A percentile compares a stretch with the other conserved stretches of the same genome.
These are phyloP conservation scores for Drosophila littoralis DNA, from an alignment of 1,140 invertebrate species.

Conservation along the genomic window DNA sequence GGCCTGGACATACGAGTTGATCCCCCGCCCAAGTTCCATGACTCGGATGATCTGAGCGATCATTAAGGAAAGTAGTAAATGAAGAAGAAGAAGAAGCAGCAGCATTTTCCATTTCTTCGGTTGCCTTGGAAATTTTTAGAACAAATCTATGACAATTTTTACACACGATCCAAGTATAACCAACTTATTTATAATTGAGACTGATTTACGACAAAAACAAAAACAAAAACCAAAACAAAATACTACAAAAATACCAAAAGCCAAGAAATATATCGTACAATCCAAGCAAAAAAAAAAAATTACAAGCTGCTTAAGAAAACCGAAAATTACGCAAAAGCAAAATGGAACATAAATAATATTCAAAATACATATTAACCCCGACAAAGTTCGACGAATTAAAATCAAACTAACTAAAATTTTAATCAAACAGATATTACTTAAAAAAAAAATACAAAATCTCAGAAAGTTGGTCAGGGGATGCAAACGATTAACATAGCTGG, in stretches of 20 bases:
- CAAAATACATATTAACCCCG: slow-evolving; percentile 11
- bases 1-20: slow-evolving; percentile 80
- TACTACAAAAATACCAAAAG: slow-evolving; percentile 21
- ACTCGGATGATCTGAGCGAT: slow-evolving; percentile 80
- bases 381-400: slow-evolving; percentile 51
- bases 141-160: slow-evolving; percentile 67
- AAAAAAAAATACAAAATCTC: slow-evolving; percentile 36
- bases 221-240: slow-evolving; percentile 27
- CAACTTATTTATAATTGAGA: slow-evolving; percentile 83
- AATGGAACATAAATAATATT: slow-evolving; percentile 4
- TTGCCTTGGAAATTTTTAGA: slow-evolving; percentile 75
- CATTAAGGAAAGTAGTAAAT: slow-evolving; percentile 39
- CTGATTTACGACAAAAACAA: slow-evolving; percentile 73
- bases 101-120: slow-evolving; percentile 74
- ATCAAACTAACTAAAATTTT: slow-evolving; percentile 63
- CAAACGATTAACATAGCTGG: slow-evolving; percentile 39
- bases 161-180: slow-evolving; percentile 74
- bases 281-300: slow-evolving; percentile 35
- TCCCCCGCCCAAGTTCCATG: slow-evolving; percentile 81
- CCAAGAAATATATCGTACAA: slow-evolving; percentile 26
- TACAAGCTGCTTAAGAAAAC: slow-evolving; percentile 30
- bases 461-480: slow-evolving; percentile 39
- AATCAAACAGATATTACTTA: slow-evolving; percentile 71
- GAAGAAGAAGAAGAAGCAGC: slow-evolving; percentile 19
- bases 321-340: slow-evolving; percentile 1